Percentiles rank a stretch among this genome's conserved stretches.
These are phyloP conservation scores for Catostomus latipinnis DNA, from an alignment of 2,797 vertebrate species.

Conservation along the genomic window DNA sequence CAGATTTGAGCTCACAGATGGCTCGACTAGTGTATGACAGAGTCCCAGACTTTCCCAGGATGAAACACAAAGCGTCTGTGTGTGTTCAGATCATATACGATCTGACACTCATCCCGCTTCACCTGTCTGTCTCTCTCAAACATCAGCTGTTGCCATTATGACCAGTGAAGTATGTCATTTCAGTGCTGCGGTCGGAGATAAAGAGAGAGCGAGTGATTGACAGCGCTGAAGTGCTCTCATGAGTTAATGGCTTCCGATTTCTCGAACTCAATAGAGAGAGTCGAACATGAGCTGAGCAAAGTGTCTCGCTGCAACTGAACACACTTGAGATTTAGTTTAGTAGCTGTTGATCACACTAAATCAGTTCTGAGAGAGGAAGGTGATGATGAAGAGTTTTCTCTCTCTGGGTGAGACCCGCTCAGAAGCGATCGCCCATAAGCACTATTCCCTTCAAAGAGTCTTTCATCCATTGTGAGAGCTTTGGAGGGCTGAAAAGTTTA, in stretches of 20 bases:
- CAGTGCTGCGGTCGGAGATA: constrained; percentile 62
- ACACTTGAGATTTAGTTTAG: neutral
- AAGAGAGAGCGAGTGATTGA: constrained; percentile 49
- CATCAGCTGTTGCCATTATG: constrained; percentile 69
- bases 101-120: constrained; percentile 6
- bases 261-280: neutral
- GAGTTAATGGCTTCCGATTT: constrained; percentile 6
- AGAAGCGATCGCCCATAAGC: too few species aligned
- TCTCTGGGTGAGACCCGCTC: too few species aligned
- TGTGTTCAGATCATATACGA: constrained; percentile 19
- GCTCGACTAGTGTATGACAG: constrained; percentile 4
- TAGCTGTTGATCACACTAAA: neutral
- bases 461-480: too few species aligned
- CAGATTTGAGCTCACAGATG: constrained; percentile 34
- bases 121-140: constrained; percentile 47
- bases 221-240: constrained; percentile 32
- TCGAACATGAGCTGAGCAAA: neutral
- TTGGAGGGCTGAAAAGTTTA: too few species aligned
- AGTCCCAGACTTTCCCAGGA: constrained; percentile 41
- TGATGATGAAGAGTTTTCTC: neutral
- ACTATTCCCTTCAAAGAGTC: too few species aligned
- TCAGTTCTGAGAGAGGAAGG: neutral
- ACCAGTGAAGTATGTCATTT: constrained; percentile 48
- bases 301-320: neutral
- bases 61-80: constrained; percentile 32